These are phyloP conservation scores for Cariama cristata DNA, from an alignment of 2,113 vertebrate genomes.

Conservation along the genomic window DNA sequence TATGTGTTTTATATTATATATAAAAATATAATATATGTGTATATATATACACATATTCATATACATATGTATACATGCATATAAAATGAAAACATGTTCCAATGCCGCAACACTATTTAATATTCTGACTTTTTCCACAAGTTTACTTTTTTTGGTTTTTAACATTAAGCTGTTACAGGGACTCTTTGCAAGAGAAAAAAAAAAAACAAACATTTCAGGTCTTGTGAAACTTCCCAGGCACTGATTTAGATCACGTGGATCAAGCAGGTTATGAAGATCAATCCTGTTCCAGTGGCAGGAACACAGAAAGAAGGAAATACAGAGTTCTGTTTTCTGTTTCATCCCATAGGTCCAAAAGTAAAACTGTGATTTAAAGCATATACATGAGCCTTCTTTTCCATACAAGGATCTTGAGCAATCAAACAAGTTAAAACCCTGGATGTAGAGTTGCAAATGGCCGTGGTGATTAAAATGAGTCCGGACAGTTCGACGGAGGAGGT, in stretches of 20 bases:
- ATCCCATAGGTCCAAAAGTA: not conserved
- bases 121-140: not conserved
- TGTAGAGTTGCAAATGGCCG: not conserved
- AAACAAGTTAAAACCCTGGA: not conserved
- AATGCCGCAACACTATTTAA: constrained; percentile 2
- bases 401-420: not conserved
- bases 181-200: not conserved
- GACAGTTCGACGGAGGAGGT: not conserved
- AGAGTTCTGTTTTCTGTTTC: not conserved
- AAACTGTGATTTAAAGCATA: not conserved
- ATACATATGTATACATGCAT: not conserved
- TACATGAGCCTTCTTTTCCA: not conserved
- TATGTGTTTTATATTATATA: not conserved
- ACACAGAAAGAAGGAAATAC: not conserved
- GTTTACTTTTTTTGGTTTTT: not conserved
- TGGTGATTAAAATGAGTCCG: not conserved
- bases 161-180: not conserved
- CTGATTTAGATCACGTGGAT: not conserved
- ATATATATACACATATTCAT: not conserved
- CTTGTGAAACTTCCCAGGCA: not conserved
- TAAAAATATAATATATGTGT: not conserved
- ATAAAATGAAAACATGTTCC: constrained; percentile 47
- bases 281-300: not conserved
- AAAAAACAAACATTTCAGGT: not conserved
- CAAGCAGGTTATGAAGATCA: not conserved